phyloP scores from a whole-genome alignment of 2,888 invertebrate genomes.

The Metalampra italica region DNA sequence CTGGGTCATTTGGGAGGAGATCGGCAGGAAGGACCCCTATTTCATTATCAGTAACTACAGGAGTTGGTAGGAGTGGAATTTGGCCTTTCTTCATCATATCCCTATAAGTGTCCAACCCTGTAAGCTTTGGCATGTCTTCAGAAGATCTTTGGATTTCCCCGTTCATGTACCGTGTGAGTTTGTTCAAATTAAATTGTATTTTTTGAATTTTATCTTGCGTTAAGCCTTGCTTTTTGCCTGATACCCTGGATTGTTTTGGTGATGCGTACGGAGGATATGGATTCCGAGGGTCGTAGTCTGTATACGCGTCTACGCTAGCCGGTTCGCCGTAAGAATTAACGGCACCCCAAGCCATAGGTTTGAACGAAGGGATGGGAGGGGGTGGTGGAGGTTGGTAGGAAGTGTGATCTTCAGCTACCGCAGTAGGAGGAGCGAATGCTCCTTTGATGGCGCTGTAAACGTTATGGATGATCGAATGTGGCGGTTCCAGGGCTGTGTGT shows the following conservation, averaged over 20 bases:
- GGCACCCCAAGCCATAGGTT: conserved; percentile 60
- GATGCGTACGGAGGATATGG: conserved; percentile 47
- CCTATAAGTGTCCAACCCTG: conserved; percentile 40
- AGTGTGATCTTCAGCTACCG: conserved; percentile 19
- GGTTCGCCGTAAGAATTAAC: conserved; percentile 70
- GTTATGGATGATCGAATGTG: conserved; percentile 55
- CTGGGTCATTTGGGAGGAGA: conserved; percentile 39
- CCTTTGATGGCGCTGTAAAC: conserved; percentile 66
- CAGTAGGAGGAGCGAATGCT: conserved; percentile 33
- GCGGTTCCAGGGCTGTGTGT: conserved; percentile 60
- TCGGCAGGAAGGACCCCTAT: conserved; percentile 66
- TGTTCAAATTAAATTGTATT: conserved; percentile 58
- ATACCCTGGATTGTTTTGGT: conserved; percentile 42
- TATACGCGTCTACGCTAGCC: conserved; percentile 49
- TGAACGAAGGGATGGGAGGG: conserved; percentile 46
- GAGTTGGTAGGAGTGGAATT: conserved; percentile 51
- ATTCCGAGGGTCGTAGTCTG: conserved; percentile 50
- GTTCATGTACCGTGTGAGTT: conserved; percentile 47
- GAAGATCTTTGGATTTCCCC: conserved; percentile 50
- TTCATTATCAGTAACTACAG: conserved; percentile 62
- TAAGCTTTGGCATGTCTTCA: conserved; percentile 47
- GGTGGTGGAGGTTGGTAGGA: conserved; percentile 51
- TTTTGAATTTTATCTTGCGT: conserved; percentile 64
- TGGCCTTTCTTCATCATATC: conserved; percentile 49
- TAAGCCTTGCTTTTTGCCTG: conserved; percentile 32